Evolutionary conservation across 2,113 vertebrate species (phyloP).

Genomic region (Clarias batrachus): DNA sequence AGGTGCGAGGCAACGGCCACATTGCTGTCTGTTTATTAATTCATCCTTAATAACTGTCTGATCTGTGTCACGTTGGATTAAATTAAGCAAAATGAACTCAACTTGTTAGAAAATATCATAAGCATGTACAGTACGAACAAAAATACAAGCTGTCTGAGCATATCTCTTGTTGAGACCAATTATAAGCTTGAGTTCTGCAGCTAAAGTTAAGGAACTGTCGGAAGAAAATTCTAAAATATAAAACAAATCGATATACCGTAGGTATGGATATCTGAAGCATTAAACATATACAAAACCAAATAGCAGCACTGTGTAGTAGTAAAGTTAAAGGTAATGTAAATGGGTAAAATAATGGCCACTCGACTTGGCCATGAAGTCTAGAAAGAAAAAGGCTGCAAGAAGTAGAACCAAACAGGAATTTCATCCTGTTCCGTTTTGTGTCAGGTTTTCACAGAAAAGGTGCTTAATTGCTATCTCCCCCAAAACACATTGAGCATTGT

Average conservation of each 20-base stretch:
- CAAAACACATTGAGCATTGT: slow-evolving; percentile 53
- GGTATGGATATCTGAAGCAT: not conserved
- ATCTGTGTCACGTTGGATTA: not conserved
- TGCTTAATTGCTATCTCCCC: slow-evolving; percentile 55
- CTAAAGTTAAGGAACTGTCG: not conserved
- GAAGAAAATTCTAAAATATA: not conserved
- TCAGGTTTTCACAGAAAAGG: slow-evolving; percentile 35
- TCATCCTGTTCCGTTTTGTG: slow-evolving; percentile 24
- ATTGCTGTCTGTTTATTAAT: too few relatives aligned
- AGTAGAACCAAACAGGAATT: slow-evolving; percentile 9
- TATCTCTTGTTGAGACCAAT: not conserved
- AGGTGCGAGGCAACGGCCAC: too few relatives aligned
- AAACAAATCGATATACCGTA: not conserved
- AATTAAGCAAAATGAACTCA: not conserved
- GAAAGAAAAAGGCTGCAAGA: slow-evolving; percentile 5
- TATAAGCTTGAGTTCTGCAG: not conserved
- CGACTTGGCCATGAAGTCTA: not conserved
- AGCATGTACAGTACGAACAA: not conserved
- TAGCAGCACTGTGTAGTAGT: not conserved
- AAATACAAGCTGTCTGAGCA: not conserved
- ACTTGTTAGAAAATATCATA: not conserved
- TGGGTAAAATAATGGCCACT: slow-evolving; percentile 2
- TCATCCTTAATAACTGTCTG: not conserved
- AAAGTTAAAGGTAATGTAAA: not conserved
- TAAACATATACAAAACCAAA: not conserved